phyloP scores from a whole-genome alignment of 1,140 invertebrate genomes.

The Aphis gossypii region DNA sequence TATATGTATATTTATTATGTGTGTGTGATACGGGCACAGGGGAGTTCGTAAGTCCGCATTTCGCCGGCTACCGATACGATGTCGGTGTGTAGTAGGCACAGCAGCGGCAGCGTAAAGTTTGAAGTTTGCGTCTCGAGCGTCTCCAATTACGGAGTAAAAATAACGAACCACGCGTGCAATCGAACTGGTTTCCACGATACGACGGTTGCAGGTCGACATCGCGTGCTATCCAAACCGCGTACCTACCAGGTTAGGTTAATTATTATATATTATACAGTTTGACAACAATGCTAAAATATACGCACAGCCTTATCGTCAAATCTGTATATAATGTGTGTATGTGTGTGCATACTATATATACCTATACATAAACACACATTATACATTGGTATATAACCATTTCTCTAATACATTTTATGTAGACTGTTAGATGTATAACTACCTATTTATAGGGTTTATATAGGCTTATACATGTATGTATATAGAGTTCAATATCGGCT shows the following conservation, averaged over 20 bases:
- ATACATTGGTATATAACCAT: background rate
- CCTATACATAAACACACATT: too few species aligned
- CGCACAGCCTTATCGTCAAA: too few species aligned
- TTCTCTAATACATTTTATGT: background rate
- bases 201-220: background rate
- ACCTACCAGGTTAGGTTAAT: background rate
- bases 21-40: background rate
- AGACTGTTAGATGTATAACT: background rate
- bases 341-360: too few species aligned
- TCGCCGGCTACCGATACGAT: background rate
- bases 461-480: background rate
- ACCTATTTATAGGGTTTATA: background rate
- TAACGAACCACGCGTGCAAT: background rate
- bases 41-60: background rate
- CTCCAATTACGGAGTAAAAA: constrained; percentile 7
- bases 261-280: too few species aligned
- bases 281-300: too few species aligned
- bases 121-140: background rate
- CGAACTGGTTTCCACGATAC: background rate
- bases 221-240: background rate
- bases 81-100: background rate
- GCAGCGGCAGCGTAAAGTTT: background rate
- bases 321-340: too few species aligned
- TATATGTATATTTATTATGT: background rate
- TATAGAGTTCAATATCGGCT: background rate